These are phyloP conservation scores for Eonycteris spelaea DNA, from an alignment of 2,113 vertebrate species.

Conservation along the genomic window DNA sequence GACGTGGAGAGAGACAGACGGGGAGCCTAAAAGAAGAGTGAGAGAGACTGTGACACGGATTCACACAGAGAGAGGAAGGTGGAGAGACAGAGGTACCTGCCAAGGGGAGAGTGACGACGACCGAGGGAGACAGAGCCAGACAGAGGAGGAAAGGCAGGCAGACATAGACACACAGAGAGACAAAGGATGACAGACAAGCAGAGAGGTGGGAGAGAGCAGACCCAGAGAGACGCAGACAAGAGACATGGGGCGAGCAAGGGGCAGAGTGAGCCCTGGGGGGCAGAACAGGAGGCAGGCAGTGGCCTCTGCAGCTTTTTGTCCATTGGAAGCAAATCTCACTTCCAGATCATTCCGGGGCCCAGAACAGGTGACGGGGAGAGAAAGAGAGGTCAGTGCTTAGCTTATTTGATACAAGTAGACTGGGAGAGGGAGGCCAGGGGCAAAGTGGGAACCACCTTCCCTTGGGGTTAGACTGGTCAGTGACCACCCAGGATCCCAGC, in stretches of 20 bases:
- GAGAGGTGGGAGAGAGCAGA: neutral
- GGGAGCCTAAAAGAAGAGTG: too few species aligned
- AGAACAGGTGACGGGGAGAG: neutral
- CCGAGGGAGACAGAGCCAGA: neutral
- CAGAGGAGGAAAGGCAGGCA: neutral
- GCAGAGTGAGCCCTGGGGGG: neutral
- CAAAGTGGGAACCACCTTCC: neutral
- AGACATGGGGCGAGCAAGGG: neutral
- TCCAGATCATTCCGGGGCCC: neutral
- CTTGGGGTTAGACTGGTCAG: conserved; percentile 50
- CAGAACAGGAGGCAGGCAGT: neutral
- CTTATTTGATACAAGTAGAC: neutral
- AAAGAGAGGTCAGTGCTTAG: neutral
- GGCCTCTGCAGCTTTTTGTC: neutral
- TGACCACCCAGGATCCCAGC: conserved; percentile 71
- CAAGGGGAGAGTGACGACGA: neutral
- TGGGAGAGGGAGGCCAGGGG: neutral
- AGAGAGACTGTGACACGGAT: neutral
- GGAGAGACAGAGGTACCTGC: neutral
- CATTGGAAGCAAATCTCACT: neutral
- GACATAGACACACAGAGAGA: neutral
- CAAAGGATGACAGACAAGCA: neutral
- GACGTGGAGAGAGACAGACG: neutral
- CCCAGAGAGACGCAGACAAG: neutral
- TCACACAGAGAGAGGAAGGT: neutral